Evolutionary conservation across 2,888 invertebrate genomes (phyloP), one percentile per base, ranked within the genome.

Genomic region (Fragum sueziense): DNA sequence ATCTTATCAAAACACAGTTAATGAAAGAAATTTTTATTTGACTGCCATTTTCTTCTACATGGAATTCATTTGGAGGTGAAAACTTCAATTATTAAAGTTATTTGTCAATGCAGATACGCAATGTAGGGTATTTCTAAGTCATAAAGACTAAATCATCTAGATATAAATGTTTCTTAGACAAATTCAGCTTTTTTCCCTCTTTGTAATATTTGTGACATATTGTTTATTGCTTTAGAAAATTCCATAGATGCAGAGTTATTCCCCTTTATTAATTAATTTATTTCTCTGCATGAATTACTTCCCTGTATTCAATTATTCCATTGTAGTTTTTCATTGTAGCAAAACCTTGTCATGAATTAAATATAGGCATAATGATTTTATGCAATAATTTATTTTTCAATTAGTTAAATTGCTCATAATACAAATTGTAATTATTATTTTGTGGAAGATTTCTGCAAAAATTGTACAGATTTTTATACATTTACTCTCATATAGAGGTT

Each of bases 361-460:
- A 27, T 57, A 57, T 61, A 61, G 61, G 61, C 61, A 61, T 61
- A 61, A 33, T 61, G 31, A 61, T 59, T n/a, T n/a, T 61, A 61
- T 61, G 61, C 61, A 61, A 61, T 61, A 61, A 61, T 61, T 61
- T 61, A 61, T 61, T 61, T 61, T 61, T 61, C 33, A 61, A 4
- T 33, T 61, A 61, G 61, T 31, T 29, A 33, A n/a, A 33, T 61
- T 61, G 61, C 61, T 61, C 61, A 61, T 61, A 33, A 61, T 61
- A 47, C 47, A 47, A 47, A 37, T 20, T 47, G 17, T 57, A 27
- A 27, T 57, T 57, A 27, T 57, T 57, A 0, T 33, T 25, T 33
- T 61, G 61, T 61, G 61, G 61, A 61, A 61, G 1, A n/a, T 33
- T 20, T 61, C 31, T n/a, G 31, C 61, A 61, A 47, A 20, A 61